A percentile compares a stretch with the other conserved stretches of the same genome.
These are phyloP conservation scores for Trissonchulus latispiculum DNA, from an alignment of 2,888 invertebrate species.

Conservation along the genomic window DNA sequence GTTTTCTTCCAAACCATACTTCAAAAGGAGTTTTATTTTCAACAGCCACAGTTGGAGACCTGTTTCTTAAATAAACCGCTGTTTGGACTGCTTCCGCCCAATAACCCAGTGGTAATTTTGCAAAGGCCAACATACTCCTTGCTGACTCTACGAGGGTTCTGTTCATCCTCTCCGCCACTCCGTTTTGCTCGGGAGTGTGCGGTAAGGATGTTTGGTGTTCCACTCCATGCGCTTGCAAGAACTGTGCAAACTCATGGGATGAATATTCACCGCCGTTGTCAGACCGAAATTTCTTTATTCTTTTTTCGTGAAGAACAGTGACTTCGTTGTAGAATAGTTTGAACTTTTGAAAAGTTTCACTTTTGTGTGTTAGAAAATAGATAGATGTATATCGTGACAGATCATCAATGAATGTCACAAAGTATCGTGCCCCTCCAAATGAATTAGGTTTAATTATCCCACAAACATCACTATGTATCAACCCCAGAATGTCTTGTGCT, in stretches of 20 bases:
- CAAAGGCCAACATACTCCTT: slow-evolving; percentile 20
- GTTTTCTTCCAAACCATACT: not conserved
- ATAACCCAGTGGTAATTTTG: slow-evolving; percentile 18
- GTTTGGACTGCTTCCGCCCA: slow-evolving; percentile 26
- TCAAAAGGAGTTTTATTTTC: not conserved
- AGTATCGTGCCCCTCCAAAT: not conserved
- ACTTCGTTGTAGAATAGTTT: not conserved
- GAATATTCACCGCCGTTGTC: not conserved
- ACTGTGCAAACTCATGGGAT: not conserved
- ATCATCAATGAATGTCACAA: not conserved
- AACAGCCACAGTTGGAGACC: slow-evolving; percentile 16
- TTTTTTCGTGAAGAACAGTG: not conserved
- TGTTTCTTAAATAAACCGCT: slow-evolving; percentile 24
- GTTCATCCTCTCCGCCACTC: slow-evolving; percentile 24
- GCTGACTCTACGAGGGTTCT: slow-evolving; percentile 20
- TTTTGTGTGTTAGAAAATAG: not conserved
- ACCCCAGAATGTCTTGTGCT: not conserved
- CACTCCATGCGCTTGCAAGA: not conserved
- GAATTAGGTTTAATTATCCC: not conserved
- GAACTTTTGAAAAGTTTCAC: not conserved
- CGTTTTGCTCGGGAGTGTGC: slow-evolving; percentile 21
- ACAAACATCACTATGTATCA: not conserved
- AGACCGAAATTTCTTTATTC: not conserved
- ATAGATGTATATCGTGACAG: not conserved
- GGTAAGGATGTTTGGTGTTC: not conserved